Base-by-base conservation (phyloP, 2,888 invertebrate species). In the Crioceris asparagi region DNA sequence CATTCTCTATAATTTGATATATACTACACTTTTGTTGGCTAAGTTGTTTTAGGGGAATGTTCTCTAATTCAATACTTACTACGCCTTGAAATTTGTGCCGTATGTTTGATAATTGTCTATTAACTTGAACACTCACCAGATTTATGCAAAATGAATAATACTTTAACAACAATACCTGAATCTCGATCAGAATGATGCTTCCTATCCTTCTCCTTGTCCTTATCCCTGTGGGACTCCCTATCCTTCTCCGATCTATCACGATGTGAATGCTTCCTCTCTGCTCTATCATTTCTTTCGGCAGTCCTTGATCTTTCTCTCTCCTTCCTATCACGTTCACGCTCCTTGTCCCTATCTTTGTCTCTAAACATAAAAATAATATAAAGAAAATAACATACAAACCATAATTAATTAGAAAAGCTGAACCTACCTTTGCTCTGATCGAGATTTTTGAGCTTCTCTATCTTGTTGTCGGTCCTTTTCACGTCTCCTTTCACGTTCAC, bases 181-280 rank as follows among this genome's bases (percentile, higher is more conserved):
- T 17, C 11, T 26, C 11, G 14, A 14, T 10, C 4, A 25, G 54
- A 47, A 40, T 59, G 56, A 43, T 61, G 59, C 39, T 54, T 54
- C 30, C 55, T 41, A 17, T 50, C 44, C 26, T 56, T 25, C 41
- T 54, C 43, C 44, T 46, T 48, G 53, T 12, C 45, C 33, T 33
- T 31, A 23, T 54, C 54, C 36, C 52, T 50, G 34, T 54, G 44
- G 23, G 35, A 34, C 25, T 44, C 47, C 29, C 44, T 40, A 3
- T 44, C 48, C 17, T 35, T 54, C 47, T 47, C 47, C 7, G 12
- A 8, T 8, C 27, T 27, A 27, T 27, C 27, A 10, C 27, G n/a
- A n/a, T n/a, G n/a, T n/a, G n/a, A n/a, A n/a, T n/a, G n/a, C n/a
- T n/a, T n/a, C n/a, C n/a, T n/a, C n/a, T n/a, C n/a, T n/a, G n/a